These are phyloP conservation scores for Cyanoramphus novaezelandiae DNA, from an alignment of 2,113 vertebrate genomes.

Conservation along the genomic window DNA sequence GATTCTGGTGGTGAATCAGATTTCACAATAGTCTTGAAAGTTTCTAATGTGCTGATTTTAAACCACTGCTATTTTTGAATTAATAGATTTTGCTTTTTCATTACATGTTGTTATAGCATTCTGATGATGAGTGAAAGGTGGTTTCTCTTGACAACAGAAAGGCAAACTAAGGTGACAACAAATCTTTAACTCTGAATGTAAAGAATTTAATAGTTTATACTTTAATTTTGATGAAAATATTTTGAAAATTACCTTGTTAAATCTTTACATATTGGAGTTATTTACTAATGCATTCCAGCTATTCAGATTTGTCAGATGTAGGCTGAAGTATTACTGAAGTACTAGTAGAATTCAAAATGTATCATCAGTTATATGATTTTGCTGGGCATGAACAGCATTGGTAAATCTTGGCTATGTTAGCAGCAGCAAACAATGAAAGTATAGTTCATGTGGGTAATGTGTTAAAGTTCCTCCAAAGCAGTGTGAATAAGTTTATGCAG, in stretches of 20 bases:
- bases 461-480: neutral
- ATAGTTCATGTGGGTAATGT: neutral
- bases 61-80: neutral
- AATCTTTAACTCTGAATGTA: neutral
- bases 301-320: neutral
- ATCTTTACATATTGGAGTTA: neutral
- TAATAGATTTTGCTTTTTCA: neutral
- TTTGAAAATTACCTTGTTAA: neutral
- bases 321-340: neutral
- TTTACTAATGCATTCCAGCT: neutral
- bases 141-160: neutral
- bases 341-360: neutral
- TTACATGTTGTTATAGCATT: accelerated
- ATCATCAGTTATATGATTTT: neutral
- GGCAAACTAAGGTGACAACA: neutral
- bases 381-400: neutral
- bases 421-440: neutral
- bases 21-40: neutral
- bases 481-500: neutral
- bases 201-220: neutral
- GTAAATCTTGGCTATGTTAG: neutral
- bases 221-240: neutral
- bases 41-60: neutral
- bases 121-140: neutral
- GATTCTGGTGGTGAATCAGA: neutral